A percentile compares a stretch with the other conserved stretches of the same genome.
Evolutionary conservation across 2,888 invertebrate genomes (phyloP).

Genomic region (Brassicogethes aeneus): DNA sequence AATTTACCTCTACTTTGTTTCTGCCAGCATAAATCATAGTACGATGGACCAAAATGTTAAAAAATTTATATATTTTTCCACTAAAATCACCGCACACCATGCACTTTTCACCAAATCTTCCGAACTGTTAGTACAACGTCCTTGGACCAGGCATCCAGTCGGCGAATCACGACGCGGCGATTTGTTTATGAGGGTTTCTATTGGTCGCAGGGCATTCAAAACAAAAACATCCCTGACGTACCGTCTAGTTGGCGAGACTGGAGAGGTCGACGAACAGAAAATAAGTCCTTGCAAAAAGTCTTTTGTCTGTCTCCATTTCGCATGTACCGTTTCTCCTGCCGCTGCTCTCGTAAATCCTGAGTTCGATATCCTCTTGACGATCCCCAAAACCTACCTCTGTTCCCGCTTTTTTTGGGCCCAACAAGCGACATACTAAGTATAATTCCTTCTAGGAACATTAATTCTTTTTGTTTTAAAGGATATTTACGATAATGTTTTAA

Average conservation of each 20-base stretch:
- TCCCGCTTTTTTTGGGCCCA: too few relatives aligned
- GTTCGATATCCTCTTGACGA: neutral
- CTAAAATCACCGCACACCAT: conserved; percentile 18
- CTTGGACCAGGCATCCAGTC: conserved; percentile 23
- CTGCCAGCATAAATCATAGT: conserved; percentile 55
- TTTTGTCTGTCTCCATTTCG: neutral
- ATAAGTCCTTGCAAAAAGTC: conserved; percentile 1
- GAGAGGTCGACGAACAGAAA: conserved; percentile 32
- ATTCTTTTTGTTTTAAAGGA: too few relatives aligned
- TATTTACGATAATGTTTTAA: too few relatives aligned
- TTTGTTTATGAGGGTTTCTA: conserved; percentile 33
- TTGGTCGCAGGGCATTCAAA: conserved; percentile 29
- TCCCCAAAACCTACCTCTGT: neutral
- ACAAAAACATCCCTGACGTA: conserved; percentile 31
- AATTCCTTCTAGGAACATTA: too few relatives aligned
- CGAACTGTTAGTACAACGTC: conserved; percentile 28
- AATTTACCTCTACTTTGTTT: conserved; percentile 56
- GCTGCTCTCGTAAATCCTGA: neutral
- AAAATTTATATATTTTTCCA: conserved; percentile 7
- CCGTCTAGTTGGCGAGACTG: conserved; percentile 20
- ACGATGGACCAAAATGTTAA: conserved; percentile 27
- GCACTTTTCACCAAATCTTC: conserved; percentile 10
- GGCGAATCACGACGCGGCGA: conserved; percentile 24
- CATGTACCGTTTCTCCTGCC: neutral
- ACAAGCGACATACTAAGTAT: too few relatives aligned